These are phyloP conservation scores for Yoshiicerus persimilis DNA, from an alignment of 1,140 invertebrate species.

Conservation along the genomic window DNA sequence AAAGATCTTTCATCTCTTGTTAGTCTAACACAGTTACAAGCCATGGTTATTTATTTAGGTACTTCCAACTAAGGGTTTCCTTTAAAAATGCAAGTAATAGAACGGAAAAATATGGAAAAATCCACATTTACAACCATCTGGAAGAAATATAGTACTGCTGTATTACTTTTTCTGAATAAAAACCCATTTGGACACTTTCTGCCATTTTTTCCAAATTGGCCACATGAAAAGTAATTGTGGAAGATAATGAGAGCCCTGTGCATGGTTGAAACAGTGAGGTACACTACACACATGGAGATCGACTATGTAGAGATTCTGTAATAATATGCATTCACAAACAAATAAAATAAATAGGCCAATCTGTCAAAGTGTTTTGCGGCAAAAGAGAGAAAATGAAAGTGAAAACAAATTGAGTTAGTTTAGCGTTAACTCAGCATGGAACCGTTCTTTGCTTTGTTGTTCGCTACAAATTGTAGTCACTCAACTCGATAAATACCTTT, in stretches of 20 bases:
- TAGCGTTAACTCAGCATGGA: constrained; percentile 15
- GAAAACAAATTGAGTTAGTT: constrained; percentile 1
- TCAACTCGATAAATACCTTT: not conserved
- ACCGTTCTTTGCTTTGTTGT: not conserved
- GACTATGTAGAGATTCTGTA: not conserved
- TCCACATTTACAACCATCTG: too few relatives aligned
- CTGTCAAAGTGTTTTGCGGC: constrained; percentile 10
- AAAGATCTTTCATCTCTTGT: not conserved
- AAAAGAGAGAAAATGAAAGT: constrained; percentile 17
- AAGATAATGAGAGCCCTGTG: not conserved
- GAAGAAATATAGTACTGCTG: too few relatives aligned
- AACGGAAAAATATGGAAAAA: too few relatives aligned
- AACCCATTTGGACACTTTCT: too few relatives aligned
- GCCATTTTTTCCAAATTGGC: not conserved
- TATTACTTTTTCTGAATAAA: too few relatives aligned
- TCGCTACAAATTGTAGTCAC: not conserved
- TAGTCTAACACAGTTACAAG: not conserved
- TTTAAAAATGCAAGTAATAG: too few relatives aligned
- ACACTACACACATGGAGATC: not conserved
- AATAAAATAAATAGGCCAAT: constrained; percentile 12
- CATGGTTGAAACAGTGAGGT: not conserved
- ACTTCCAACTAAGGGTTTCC: too few relatives aligned
- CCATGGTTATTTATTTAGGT: not conserved
- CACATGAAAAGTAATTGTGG: too few relatives aligned
- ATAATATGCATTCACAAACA: not conserved